Evolutionary conservation across 1,140 invertebrate genomes (phyloP).

Genomic region (Agraylea sexmaculata): DNA sequence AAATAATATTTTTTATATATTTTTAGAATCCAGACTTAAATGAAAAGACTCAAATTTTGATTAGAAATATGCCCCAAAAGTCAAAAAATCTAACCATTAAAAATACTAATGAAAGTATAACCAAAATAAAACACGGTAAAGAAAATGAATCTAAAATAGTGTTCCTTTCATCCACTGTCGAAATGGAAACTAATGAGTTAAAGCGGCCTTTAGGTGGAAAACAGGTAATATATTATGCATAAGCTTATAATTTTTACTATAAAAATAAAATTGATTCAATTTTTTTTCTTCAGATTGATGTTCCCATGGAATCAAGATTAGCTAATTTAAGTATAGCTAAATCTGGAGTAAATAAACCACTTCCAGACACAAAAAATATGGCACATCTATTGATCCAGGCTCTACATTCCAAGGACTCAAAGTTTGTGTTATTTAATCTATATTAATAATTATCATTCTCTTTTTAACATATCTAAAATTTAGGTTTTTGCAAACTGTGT

Average conservation of each 20-base stretch:
- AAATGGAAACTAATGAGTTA: conserved; percentile 23
- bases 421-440: conserved; percentile 28
- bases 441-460: no score
- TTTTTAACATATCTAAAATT: no score
- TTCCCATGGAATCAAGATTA: conserved; percentile 62
- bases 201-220: conserved; percentile 27
- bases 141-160: conserved; percentile 15
- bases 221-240: conserved; percentile 19
- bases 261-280: conserved; percentile 1
- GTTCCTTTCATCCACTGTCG: conserved; percentile 29
- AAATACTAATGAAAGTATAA: conserved; percentile 24
- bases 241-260: background rate
- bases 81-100: conserved; percentile 24
- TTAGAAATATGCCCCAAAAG: conserved; percentile 20
- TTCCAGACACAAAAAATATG: conserved; percentile 46
- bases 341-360: conserved; percentile 1
- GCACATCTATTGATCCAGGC: conserved; percentile 64
- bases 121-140: conserved; percentile 17
- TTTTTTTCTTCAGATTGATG: conserved; percentile 39
- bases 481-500: conserved; percentile 34
- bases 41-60: conserved; percentile 35
- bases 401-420: conserved; percentile 62
- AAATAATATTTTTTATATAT: background rate
- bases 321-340: conserved; percentile 47
- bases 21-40: conserved; percentile 30